A percentile compares a stretch with the other conserved stretches of the same genome.
Conservation (phyloP, 2,113 vertebrate genomes). For the Synodontis membranacea region DNA sequence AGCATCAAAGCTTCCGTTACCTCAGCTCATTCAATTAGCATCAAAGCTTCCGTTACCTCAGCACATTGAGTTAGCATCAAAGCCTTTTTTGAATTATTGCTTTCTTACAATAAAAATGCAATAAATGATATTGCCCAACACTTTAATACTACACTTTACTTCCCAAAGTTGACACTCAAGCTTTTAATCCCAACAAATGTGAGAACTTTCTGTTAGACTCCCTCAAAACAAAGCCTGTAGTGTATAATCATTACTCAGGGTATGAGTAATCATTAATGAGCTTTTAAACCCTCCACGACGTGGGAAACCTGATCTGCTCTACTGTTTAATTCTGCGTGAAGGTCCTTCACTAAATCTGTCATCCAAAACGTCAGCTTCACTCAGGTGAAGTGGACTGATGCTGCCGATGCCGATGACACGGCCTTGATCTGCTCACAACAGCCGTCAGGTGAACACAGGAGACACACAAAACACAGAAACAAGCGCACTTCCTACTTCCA, state of each 20-base stretch:
- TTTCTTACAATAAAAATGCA: not conserved
- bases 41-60: not conserved
- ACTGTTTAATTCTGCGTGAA: constrained; percentile 24
- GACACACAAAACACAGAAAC: not conserved
- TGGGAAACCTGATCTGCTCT: constrained; percentile 18
- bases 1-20: not conserved
- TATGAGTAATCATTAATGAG: constrained; percentile 28
- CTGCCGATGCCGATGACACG: constrained; percentile 45
- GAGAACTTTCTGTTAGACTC: too few relatives aligned
- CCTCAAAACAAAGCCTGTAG: not conserved
- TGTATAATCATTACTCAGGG: constrained; percentile 34
- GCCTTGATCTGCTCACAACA: constrained; percentile 36
- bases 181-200: too few relatives aligned
- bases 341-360: constrained; percentile 20
- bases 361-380: constrained; percentile 37
- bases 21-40: not conserved
- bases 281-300: constrained; percentile 1
- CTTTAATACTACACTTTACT: not conserved
- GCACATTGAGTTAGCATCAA: not conserved
- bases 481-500: not conserved
- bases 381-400: constrained; percentile 39
- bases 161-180: not conserved
- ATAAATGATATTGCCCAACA: not conserved
- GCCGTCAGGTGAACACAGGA: not conserved
- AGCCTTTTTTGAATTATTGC: not conserved